Evolutionary conservation across 2,113 vertebrate species (phyloP).

Genomic region (Xiphias gladius): DNA sequence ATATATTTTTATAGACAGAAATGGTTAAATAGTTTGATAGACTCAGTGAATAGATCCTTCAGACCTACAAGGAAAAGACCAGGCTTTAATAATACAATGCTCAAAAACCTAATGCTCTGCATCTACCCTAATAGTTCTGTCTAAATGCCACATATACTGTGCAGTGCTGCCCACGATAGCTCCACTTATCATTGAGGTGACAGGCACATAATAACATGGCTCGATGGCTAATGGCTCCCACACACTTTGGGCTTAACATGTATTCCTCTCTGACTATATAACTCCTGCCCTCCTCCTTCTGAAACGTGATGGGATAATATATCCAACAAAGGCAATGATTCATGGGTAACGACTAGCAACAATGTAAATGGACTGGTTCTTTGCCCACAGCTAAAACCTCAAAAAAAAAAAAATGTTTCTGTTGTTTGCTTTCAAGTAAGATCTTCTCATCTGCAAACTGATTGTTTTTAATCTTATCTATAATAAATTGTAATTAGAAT

Average conservation of each 20-base stretch:
- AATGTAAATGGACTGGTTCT: slow-evolving; percentile 28
- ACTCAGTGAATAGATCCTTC: slow-evolving; percentile 14
- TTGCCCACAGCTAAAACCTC: slow-evolving; percentile 24
- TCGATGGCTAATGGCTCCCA: slow-evolving; percentile 74
- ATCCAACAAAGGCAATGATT: slow-evolving; percentile 55
- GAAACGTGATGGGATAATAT: slow-evolving; percentile 60
- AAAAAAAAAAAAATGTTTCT: not conserved
- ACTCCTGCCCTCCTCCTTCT: slow-evolving; percentile 53
- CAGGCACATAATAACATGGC: slow-evolving; percentile 76
- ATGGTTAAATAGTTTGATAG: not conserved
- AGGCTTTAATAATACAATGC: slow-evolving; percentile 40
- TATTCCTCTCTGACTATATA: slow-evolving; percentile 59
- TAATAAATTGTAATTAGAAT: not conserved
- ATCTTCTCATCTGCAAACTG: not conserved
- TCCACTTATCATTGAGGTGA: slow-evolving; percentile 74
- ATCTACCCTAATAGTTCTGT: slow-evolving; percentile 52
- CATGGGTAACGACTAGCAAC: slow-evolving; percentile 45
- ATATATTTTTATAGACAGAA: not conserved
- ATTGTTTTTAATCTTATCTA: not conserved
- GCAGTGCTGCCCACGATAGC: slow-evolving; percentile 60
- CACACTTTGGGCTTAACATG: slow-evolving; percentile 71
- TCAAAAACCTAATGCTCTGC: slow-evolving; percentile 37
- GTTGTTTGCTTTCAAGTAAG: slow-evolving; percentile 27
- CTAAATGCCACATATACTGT: slow-evolving; percentile 56
- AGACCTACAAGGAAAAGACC: slow-evolving; percentile 39